Percentiles rank a stretch among this genome's conserved stretches.
Conservation (phyloP, 1,140 invertebrate genomes). For the Portunus trituberculatus region DNA sequence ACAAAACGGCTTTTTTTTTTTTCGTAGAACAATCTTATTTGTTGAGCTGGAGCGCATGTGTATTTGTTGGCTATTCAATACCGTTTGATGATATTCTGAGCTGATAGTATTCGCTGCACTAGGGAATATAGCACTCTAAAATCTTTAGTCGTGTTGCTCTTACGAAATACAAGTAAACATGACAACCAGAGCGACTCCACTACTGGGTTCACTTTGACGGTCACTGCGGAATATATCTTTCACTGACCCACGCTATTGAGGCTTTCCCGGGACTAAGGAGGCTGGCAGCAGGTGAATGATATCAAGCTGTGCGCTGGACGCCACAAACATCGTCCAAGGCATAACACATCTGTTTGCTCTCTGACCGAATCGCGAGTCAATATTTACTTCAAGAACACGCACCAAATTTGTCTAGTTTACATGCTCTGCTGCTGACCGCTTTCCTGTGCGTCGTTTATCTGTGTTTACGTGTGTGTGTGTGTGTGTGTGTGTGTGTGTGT, state of each 20-base stretch:
- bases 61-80: too few relatives aligned
- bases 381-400: not conserved
- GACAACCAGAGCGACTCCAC: not conserved
- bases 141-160: too few relatives aligned
- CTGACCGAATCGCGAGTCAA: not conserved
- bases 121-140: too few relatives aligned
- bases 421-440: not conserved
- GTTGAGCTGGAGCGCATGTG: too few relatives aligned
- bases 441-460: not conserved
- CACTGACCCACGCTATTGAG: not conserved
- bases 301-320: not conserved
- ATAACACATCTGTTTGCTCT: not conserved
- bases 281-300: not conserved
- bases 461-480: not conserved
- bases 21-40: too few relatives aligned
- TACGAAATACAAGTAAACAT: too few relatives aligned
- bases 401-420: not conserved
- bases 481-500: not conserved
- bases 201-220: not conserved
- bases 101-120: too few relatives aligned
- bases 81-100: too few relatives aligned
- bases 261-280: not conserved
- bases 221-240: not conserved
- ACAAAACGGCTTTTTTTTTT: too few relatives aligned
- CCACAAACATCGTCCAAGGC: not conserved